These are phyloP conservation scores for Candidula unifasciata DNA, from an alignment of 2,888 invertebrate species.

Conservation along the genomic window DNA sequence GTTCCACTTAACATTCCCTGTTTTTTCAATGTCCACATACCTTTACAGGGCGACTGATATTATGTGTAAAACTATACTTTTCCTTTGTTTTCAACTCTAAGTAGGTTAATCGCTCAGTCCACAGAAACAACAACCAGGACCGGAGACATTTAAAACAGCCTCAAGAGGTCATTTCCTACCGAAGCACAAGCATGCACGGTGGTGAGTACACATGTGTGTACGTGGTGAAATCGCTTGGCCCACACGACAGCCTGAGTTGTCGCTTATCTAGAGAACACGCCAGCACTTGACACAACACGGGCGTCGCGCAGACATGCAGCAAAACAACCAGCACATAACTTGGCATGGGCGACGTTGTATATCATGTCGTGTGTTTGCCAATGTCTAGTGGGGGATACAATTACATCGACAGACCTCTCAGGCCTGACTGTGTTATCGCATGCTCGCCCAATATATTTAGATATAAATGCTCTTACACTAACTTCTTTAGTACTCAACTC, in stretches of 20 bases:
- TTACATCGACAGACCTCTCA: not conserved
- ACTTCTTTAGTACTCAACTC: too few relatives aligned
- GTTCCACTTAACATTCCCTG: not conserved
- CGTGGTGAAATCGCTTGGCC: not conserved
- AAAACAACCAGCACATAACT: not conserved
- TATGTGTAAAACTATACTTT: not conserved
- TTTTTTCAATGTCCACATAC: not conserved
- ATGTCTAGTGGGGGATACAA: not conserved
- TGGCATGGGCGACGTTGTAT: too few relatives aligned
- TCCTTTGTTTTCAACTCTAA: not conserved
- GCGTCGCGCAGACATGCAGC: not conserved
- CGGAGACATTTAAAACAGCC: not conserved
- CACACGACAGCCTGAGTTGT: not conserved
- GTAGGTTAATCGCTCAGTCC: not conserved
- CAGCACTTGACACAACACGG: slow-evolving; percentile 24
- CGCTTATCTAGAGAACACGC: not conserved
- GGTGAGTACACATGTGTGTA: not conserved
- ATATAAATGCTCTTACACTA: too few relatives aligned
- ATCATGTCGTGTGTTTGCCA: not conserved
- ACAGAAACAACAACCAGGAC: not conserved
- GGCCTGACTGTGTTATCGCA: too few relatives aligned
- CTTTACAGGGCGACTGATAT: not conserved
- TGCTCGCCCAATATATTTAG: too few relatives aligned
- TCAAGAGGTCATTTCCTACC: not conserved
- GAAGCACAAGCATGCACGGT: not conserved